phyloP scores from a whole-genome alignment of 2,113 vertebrate species.

The Epinephelus cyanopodus region DNA sequence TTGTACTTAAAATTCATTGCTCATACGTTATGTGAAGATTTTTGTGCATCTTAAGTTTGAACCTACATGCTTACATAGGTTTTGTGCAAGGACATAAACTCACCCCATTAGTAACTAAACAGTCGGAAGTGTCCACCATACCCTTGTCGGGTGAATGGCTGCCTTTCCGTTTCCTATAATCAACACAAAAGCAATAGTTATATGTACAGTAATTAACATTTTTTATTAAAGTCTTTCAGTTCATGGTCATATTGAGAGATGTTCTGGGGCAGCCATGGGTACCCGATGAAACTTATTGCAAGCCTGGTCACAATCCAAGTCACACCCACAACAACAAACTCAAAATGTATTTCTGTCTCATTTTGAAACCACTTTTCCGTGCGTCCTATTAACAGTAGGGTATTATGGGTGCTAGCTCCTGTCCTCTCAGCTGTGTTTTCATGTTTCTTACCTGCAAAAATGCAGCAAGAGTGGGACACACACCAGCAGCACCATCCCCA shows the following conservation, averaged over 20 bases:
- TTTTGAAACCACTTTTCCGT: background rate
- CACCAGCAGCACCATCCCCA: constrained; percentile 66
- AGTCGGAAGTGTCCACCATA: constrained; percentile 27
- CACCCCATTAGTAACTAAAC: constrained; percentile 56
- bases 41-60: background rate
- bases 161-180: constrained; percentile 59
- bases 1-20: background rate
- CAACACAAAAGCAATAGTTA: constrained; percentile 13
- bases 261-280: background rate
- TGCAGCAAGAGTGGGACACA: constrained; percentile 64
- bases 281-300: background rate
- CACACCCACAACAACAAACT: too few relatives aligned
- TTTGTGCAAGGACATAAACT: constrained; percentile 17
- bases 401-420: background rate
- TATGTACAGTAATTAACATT: background rate
- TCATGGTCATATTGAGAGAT: background rate
- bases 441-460: constrained; percentile 63
- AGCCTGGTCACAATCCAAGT: background rate
- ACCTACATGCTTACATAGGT: background rate
- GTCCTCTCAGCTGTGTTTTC: background rate
- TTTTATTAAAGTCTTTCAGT: background rate
- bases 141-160: background rate
- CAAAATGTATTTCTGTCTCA: background rate
- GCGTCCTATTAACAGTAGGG: background rate
- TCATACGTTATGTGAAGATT: background rate